Percentiles rank a stretch among this genome's conserved stretches.
phyloP scores from a whole-genome alignment of 1,140 invertebrate species.

The Rhynchophorus ferrugineus region DNA sequence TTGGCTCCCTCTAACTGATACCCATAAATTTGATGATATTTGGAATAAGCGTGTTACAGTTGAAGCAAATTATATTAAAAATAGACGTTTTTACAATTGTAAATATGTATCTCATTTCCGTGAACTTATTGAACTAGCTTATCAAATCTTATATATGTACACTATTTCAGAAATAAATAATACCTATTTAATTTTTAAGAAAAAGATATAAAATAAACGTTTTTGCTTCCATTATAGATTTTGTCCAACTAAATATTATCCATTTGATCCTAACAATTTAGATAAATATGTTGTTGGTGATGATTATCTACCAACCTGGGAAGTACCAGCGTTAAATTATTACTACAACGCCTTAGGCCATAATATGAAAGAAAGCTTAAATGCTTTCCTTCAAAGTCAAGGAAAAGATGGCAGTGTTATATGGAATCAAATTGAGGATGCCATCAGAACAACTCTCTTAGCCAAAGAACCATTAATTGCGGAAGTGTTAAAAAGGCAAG shows the following conservation, averaged over 20 bases:
- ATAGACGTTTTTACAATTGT: too few species aligned
- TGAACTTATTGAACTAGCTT: too few species aligned
- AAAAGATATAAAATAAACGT: too few species aligned
- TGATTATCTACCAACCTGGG: constrained; percentile 91
- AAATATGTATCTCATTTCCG: too few species aligned
- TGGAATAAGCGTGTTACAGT: too few species aligned
- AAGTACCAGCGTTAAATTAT: constrained; percentile 75
- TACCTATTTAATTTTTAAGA: too few species aligned
- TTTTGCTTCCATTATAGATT: too few species aligned
- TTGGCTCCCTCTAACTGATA: too few species aligned
- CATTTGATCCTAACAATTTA: constrained; percentile 71
- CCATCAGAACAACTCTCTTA: constrained; percentile 66
- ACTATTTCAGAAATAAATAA: too few species aligned
- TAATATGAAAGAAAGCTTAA: constrained; percentile 81
- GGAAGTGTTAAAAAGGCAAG: constrained; percentile 45
- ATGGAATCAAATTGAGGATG: constrained; percentile 75
- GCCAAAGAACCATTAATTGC: constrained; percentile 66
- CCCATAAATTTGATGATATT: too few species aligned
- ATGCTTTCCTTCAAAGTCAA: constrained; percentile 64
- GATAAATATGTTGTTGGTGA: constrained; percentile 94
- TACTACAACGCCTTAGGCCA: constrained; percentile 71
- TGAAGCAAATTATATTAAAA: too few species aligned
- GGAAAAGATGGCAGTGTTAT: constrained; percentile 65
- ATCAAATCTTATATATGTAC: too few species aligned
- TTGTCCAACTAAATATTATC: constrained; percentile 86